Base-by-base conservation (phyloP, 2,797 vertebrate species). In the Gephyroberyx darwinii region DNA sequence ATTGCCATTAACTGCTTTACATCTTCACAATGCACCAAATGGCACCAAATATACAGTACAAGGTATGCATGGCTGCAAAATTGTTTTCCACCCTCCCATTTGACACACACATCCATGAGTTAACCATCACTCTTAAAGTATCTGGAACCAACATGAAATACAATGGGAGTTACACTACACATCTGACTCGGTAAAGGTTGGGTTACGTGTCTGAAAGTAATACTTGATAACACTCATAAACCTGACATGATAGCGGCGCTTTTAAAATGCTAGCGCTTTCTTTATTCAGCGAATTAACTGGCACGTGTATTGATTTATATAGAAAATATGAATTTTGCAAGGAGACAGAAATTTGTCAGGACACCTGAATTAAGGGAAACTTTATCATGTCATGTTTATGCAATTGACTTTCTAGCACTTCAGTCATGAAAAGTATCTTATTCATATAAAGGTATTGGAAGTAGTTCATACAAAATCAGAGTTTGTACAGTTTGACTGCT, bases 381-480 rank as follows among this genome's bases (percentile, higher is more conserved):
- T 10, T 74, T 51, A 72, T 65, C 77, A 62, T 75, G 78, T 84
- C 83, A 84, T 60, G 69, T 87, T 83, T 82, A 78, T 79, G 72
- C 10, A 48, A 75, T 80, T 84, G 80, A 83, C 84, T 79, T 75
- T 82, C 74, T 82, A 71, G 81, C 84, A 81, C 74, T 82, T 75
- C 30, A 65, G 77, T 84, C 82, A 77, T 86, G 80, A 87, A 90
- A 90, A 88, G 80, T 75, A 85, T 73, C 60, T 88, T 61, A 57
- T 84, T 84, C 61, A 79, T 92, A 90, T 74, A 87, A 91, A 86
- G 65, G 73, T 81, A 72, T 71, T 51, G 56, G 70, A 80, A 75
- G 77, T 31, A 51, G 75, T 82, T 78, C 65, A 86, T 91, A 91
- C 81, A 91, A 91, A 92, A 91, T 83, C 74, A 83, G 73, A 57